Evolutionary conservation across 2,113 vertebrate species (phyloP), one percentile per base, ranked within the genome.

Genomic region (Aphyosemion australe): DNA sequence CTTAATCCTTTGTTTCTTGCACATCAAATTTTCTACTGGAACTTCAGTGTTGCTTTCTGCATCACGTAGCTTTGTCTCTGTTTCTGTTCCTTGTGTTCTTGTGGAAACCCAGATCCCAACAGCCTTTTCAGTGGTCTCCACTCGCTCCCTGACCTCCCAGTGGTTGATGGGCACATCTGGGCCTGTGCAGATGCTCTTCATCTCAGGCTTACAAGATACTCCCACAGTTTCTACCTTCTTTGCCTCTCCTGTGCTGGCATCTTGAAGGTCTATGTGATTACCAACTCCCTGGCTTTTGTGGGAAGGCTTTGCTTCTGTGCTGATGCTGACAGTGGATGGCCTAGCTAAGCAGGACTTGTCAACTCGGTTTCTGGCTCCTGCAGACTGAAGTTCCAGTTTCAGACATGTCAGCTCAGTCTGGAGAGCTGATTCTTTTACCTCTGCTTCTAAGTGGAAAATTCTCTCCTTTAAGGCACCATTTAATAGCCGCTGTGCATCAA

Each of bases 371-470:
- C 95, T 94, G 0, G 88, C 93, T 3, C 94, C 95, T 16, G 96
- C 96, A 0, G 93, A 93, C 65, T 94, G 94, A 31, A 99, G 90
- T 80, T 98, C 96, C 32, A 95, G 91, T 68, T 96, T 99, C 12
- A 98, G 84, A 77, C 93, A 95, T 12, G 93, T 94, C 95, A 98
- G 95, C 84, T 98, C 96, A 19, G 91, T 93, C 73, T 95, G 94
- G 37, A 96, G 93, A 15, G 94, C 92, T 0, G 95, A 93, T 86
- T 99, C 96, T 76, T 95, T 96, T 56, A 98, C 91, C 69, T 98
- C 94, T 8, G 94, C 93, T 71, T 99, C 96, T 39, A 99, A 84
- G 19, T 93, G 89, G 76, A 93, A 91, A 63, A 96, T 94, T 88
- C 92, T 94, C 16, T 96, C 94, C 62, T 94, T 96, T 21, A 99